These are phyloP conservation scores for Papilio polytes DNA, from an alignment of 1,140 invertebrate species.

Conservation along the genomic window DNA sequence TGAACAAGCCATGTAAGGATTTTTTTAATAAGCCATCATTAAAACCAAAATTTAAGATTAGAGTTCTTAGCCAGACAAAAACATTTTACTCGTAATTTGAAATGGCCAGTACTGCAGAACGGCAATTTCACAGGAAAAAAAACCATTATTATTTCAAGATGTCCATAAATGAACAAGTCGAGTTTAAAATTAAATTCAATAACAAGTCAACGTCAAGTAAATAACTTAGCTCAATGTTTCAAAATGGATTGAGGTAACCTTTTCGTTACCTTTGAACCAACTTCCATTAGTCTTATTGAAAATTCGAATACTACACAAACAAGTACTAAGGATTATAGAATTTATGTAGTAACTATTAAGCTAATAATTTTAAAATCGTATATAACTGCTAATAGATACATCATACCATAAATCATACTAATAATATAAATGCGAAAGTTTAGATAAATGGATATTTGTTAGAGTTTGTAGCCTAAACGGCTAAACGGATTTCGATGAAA, in stretches of 20 bases:
- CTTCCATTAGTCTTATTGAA: slow-evolving; percentile 33
- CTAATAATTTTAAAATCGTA: not conserved
- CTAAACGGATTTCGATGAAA: too few species aligned
- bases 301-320: not conserved
- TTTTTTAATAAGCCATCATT: too few species aligned
- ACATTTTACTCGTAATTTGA: too few species aligned
- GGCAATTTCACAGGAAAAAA: too few species aligned
- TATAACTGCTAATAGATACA: too few species aligned
- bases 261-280: slow-evolving; percentile 30
- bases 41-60: too few species aligned
- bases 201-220: slow-evolving; percentile 8
- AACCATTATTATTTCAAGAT: not conserved
- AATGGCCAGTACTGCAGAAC: too few species aligned
- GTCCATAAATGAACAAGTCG: not conserved
- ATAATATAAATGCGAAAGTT: too few species aligned
- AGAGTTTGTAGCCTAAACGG: too few species aligned
- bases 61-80: too few species aligned
- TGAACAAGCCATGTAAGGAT: not conserved
- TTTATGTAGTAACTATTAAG: not conserved
- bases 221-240: slow-evolving; percentile 26
- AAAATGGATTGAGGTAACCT: slow-evolving; percentile 37
- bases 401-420: too few species aligned
- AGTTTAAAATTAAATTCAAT: slow-evolving; percentile 8
- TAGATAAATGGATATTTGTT: too few species aligned
- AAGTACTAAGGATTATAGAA: not conserved